phyloP scores from a whole-genome alignment of 2,113 vertebrate species.

The Centropus unirufus region DNA sequence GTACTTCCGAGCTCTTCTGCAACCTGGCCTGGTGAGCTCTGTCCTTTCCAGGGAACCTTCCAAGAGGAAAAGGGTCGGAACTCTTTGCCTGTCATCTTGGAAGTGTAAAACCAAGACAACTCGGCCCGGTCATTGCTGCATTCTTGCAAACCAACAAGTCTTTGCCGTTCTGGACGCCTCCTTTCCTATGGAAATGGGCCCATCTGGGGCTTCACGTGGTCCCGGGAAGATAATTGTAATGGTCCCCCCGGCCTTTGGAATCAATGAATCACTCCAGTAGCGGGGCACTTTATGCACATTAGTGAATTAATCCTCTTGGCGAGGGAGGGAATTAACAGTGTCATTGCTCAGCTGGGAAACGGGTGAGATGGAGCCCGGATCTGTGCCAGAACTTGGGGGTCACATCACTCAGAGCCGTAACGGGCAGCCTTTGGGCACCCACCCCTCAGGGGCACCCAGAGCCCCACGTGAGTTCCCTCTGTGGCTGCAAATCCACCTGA shows the following conservation, averaged over 20 bases:
- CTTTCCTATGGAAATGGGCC: background rate
- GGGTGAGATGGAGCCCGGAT: background rate
- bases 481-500: background rate
- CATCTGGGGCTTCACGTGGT: background rate
- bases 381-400: background rate
- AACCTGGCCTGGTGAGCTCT: background rate
- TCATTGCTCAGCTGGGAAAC: slow-evolving; percentile 2
- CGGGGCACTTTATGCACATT: slow-evolving; percentile 31
- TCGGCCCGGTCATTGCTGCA: accelerated
- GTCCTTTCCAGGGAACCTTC: background rate
- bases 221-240: background rate
- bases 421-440: background rate
- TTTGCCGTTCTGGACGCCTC: background rate
- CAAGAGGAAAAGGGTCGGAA: background rate
- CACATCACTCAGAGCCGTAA: background rate
- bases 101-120: background rate
- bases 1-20: background rate
- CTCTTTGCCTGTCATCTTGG: accelerated
- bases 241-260: background rate
- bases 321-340: background rate
- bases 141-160: background rate
- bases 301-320: slow-evolving; percentile 18
- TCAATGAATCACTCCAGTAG: background rate
- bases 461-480: background rate
- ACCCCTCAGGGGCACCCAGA: background rate